phyloP scores from a whole-genome alignment of 2,888 invertebrate species.

The Xylophagus ater region DNA sequence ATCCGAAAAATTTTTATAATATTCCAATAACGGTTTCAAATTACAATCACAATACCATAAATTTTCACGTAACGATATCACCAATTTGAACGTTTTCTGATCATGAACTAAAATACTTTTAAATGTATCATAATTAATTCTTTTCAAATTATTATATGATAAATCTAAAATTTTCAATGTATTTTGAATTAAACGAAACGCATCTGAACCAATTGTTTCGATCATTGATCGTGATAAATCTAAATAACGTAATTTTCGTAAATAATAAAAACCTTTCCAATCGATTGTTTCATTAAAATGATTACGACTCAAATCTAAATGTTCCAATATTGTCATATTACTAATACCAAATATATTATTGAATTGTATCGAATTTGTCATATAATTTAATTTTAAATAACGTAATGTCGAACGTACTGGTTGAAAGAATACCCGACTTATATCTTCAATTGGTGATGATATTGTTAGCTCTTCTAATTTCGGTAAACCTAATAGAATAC shows the following conservation, averaged over 20 bases:
- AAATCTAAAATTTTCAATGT: slow-evolving; percentile 25
- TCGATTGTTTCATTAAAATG: slow-evolving; percentile 22
- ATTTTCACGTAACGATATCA: too few relatives aligned
- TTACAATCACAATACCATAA: slow-evolving; percentile 28
- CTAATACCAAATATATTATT: slow-evolving; percentile 25
- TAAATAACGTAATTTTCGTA: slow-evolving; percentile 25
- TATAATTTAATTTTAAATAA: slow-evolving; percentile 23
- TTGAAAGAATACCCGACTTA: slow-evolving; percentile 27
- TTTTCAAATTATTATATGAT: slow-evolving; percentile 25
- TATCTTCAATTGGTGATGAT: slow-evolving; percentile 16
- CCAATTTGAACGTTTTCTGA: slow-evolving; percentile 20
- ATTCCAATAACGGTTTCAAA: slow-evolving; percentile 19
- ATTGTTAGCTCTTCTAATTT: slow-evolving; percentile 25
- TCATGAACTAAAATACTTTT: slow-evolving; percentile 15
- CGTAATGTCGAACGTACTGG: slow-evolving; percentile 27
- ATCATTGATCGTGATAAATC: slow-evolving; percentile 23
- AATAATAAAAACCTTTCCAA: slow-evolving; percentile 21
- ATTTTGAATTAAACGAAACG: slow-evolving; percentile 23
- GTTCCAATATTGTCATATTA: slow-evolving; percentile 20
- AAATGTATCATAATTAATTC: slow-evolving; percentile 19
- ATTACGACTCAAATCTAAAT: slow-evolving; percentile 28
- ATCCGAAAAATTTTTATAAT: slow-evolving; percentile 19
- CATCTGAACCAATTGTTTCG: slow-evolving; percentile 23
- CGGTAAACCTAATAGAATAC: slow-evolving; percentile 27
- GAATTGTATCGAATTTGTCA: slow-evolving; percentile 19